Evolutionary conservation across 2,888 invertebrate species (phyloP), one percentile per base, ranked within the genome.

Genomic region (Lissocephala sabroskyi): DNA sequence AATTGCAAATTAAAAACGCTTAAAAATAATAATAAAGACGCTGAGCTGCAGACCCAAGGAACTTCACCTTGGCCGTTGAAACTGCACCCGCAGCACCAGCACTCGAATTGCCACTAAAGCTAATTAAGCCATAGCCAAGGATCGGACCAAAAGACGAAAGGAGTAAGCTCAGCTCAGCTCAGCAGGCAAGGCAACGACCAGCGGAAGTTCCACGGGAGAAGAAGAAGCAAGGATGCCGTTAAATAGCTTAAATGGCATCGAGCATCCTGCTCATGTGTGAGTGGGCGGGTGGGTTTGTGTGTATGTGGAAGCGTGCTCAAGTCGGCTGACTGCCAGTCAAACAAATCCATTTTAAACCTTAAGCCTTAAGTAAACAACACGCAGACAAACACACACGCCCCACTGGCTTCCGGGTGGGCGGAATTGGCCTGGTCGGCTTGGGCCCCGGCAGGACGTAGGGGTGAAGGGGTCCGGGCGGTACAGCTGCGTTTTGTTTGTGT

Each of bases 291-390:
- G 23, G 1, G 23, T 1, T 3, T 35, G 19, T 37, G 23, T 19
- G 6, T 43, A 4, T 43, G 33, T 33, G 13, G 14, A 4, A 23
- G n/a, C 43, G 44, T 47, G 56, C 58, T 58, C 56, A 63, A 73
- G 77, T 57, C 70, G 65, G 74, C 63, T 62, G 45, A 56, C 63
- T 70, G 66, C 63, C 65, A 73, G 68, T 76, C 68, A 70, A 76
- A 65, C 77, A 70, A 70, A 76, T 76, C 77, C 70, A 76, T 68
- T 73, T 63, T 64, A 73, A 73, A 59, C 65, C 74, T 59, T 76
- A 76, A 70, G 65, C 59, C 77, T 59, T 67, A 57, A 56, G 74
- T 73, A 76, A 76, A 73, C 77, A 70, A 68, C 74, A 64, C 68
- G 52, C 62, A 53, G 46, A 41, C 41, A 35, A 2, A 35, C 16